These are phyloP conservation scores for Aphelinus atriplicis DNA, from an alignment of 1,140 invertebrate genomes.

Conservation along the genomic window DNA sequence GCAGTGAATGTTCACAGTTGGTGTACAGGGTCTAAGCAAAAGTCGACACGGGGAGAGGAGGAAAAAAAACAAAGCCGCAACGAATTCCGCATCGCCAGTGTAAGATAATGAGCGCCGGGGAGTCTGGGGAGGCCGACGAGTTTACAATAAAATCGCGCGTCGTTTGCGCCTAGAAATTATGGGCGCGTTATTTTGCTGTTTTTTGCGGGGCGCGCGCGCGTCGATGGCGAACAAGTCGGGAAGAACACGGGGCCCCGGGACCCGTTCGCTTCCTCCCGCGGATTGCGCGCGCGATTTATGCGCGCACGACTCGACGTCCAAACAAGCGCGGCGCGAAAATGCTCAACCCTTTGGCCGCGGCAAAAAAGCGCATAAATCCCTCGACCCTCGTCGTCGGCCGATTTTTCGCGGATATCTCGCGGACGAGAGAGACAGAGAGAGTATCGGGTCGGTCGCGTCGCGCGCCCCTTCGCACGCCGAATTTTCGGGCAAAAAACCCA, in stretches of 20 bases:
- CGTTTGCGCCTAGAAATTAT: not conserved
- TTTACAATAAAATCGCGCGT: too few species aligned
- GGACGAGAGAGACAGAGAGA: too few species aligned
- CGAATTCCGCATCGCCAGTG: not conserved
- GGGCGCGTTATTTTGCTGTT: conserved; percentile 8
- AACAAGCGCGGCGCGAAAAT: not conserved
- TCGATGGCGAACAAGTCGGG: not conserved
- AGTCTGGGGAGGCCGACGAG: not conserved
- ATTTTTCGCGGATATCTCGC: too few species aligned
- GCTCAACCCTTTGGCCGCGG: too few species aligned
- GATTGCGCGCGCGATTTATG: conserved; percentile 14
- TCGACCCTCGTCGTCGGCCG: too few species aligned
- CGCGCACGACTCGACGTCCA: not conserved
- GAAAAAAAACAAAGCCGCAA: not conserved
- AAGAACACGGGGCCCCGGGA: conserved; percentile 1
- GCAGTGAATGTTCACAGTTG: too few species aligned
- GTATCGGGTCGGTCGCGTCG: not conserved
- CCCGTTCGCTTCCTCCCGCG: not conserved
- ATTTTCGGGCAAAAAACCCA: conserved; percentile 12
- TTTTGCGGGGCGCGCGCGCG: not conserved
- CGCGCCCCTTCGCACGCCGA: conserved; percentile 7
- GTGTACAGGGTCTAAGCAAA: not conserved
- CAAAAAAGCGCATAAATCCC: too few species aligned
- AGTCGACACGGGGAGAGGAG: too few species aligned
- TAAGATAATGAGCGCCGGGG: conserved; percentile 12